A percentile compares a stretch with the other conserved stretches of the same genome.
These are phyloP conservation scores for Pachydiplax longipennis DNA, from an alignment of 2,888 invertebrate species.

Conservation along the genomic window DNA sequence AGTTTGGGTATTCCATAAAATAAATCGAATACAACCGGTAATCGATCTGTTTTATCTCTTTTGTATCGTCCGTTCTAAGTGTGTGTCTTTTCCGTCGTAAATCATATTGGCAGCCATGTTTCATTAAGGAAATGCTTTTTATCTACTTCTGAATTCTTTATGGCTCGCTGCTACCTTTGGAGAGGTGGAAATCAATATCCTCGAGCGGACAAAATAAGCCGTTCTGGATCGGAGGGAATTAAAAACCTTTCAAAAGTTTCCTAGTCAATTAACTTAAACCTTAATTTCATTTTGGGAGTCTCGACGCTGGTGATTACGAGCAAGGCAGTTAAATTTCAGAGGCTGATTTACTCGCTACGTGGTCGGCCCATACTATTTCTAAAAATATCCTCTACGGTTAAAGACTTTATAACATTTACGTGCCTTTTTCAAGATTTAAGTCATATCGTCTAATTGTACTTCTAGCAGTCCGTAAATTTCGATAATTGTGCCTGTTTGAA, in stretches of 20 bases:
- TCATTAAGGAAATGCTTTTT: conserved; percentile 41
- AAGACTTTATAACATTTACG: too few species aligned
- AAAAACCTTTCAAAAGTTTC: neutral
- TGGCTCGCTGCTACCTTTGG: neutral
- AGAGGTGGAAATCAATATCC: conserved; percentile 33
- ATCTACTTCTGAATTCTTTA: conserved; percentile 41
- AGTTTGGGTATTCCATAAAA: neutral
- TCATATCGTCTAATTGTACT: too few species aligned
- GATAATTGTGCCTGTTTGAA: too few species aligned
- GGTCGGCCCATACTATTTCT: too few species aligned
- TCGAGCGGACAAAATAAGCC: neutral
- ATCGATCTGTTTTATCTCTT: conserved; percentile 8
- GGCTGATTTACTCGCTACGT: too few species aligned
- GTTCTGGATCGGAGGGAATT: neutral
- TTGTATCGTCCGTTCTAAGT: neutral
- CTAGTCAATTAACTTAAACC: neutral
- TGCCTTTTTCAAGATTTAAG: too few species aligned
- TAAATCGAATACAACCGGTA: neutral
- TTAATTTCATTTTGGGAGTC: neutral
- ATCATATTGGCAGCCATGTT: conserved; percentile 28
- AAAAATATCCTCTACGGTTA: too few species aligned
- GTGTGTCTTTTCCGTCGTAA: neutral
- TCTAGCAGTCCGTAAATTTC: too few species aligned
- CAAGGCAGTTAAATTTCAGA: too few species aligned
- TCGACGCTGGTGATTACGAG: neutral